Percentiles rank a stretch among this genome's conserved stretches.
phyloP scores from a whole-genome alignment of 2,888 invertebrate species.

The Eupeodes latifasciatus region DNA sequence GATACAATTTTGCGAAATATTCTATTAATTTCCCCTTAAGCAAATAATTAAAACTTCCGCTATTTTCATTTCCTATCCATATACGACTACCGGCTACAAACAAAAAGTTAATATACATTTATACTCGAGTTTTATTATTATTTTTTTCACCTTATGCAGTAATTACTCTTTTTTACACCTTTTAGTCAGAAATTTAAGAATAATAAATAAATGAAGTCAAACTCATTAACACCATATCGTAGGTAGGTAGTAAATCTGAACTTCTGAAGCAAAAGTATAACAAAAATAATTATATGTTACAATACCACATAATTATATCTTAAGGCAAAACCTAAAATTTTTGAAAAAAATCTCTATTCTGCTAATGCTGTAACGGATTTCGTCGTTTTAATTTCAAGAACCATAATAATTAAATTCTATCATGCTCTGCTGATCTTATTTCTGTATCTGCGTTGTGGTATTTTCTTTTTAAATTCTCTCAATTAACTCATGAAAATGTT shows the following conservation, averaged over 20 bases:
- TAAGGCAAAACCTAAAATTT: background rate
- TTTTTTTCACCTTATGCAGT: background rate
- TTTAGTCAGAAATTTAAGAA: background rate
- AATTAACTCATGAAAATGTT: constrained; percentile 59
- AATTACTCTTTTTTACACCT: background rate
- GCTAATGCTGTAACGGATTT: constrained; percentile 43
- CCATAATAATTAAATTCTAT: constrained; percentile 51
- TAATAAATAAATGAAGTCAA: constrained; percentile 17
- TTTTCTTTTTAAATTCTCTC: constrained; percentile 53
- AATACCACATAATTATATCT: constrained; percentile 19
- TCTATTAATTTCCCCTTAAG: no score
- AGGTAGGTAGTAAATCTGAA: background rate
- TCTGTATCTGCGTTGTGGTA: background rate
- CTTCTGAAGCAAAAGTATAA: background rate
- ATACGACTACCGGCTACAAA: no score
- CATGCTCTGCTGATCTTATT: constrained; percentile 38
- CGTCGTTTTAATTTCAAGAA: constrained; percentile 31
- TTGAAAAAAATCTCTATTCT: constrained; percentile 26
- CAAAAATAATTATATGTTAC: background rate
- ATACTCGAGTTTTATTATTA: background rate
- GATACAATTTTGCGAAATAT: no score
- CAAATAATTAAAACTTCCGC: no score
- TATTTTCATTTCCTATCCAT: no score
- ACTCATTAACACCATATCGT: constrained; percentile 25
- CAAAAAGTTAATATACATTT: no score